Conservation (phyloP, 2,888 invertebrate genomes). For the Panopea generosa region DNA sequence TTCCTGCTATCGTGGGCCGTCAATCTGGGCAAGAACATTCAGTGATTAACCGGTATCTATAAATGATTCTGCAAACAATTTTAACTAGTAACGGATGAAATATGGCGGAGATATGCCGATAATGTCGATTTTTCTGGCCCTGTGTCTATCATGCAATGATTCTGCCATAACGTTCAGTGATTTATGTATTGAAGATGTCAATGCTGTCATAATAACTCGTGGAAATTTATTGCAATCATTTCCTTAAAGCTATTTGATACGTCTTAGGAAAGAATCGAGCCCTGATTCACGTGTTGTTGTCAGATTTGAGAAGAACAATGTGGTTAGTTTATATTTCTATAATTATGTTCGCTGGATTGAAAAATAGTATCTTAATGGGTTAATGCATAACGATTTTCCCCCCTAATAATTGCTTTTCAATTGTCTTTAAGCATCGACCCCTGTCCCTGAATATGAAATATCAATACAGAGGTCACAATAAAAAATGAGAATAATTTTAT, state of each 20-base stretch:
- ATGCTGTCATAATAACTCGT: constrained; percentile 60
- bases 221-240: constrained; percentile 54
- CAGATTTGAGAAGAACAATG: no score
- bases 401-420: no score
- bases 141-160: constrained; percentile 54
- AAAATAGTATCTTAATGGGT: no score
- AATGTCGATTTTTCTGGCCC: constrained; percentile 29
- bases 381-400: no score
- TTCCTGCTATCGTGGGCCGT: constrained; percentile 5
- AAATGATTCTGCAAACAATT: constrained; percentile 47
- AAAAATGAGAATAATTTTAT: no score
- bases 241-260: constrained; percentile 46
- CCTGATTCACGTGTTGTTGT: no score
- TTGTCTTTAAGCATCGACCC: no score
- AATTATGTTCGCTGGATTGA: no score
- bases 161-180: constrained; percentile 45
- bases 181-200: constrained; percentile 60
- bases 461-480: no score
- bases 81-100: constrained; percentile 49
- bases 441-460: no score
- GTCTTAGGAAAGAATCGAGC: constrained; percentile 4
- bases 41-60: constrained; percentile 26
- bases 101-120: constrained; percentile 50
- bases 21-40: constrained; percentile 32
- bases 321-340: no score